Evolutionary conservation across 2,888 invertebrate genomes (phyloP).

Genomic region (Dendrolimus pini): DNA sequence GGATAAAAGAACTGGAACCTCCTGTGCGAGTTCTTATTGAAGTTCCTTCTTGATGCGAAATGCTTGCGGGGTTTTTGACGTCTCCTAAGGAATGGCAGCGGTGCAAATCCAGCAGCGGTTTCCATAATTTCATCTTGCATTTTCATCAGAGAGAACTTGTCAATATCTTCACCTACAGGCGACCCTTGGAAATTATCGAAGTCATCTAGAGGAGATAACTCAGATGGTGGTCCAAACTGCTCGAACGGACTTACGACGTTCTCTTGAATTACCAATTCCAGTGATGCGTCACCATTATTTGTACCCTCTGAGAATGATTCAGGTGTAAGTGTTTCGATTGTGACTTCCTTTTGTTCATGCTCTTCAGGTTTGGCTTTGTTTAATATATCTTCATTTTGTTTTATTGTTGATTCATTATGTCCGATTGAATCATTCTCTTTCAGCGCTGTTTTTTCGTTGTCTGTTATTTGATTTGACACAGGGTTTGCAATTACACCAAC

Average conservation of each 20-base stretch:
- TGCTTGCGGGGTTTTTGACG: slow-evolving; percentile 32
- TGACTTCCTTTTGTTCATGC: slow-evolving; percentile 9
- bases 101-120: slow-evolving; percentile 54
- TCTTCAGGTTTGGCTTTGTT: slow-evolving; percentile 22
- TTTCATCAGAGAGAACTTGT: slow-evolving; percentile 28
- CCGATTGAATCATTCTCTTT: slow-evolving; percentile 11
- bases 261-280: slow-evolving; percentile 34
- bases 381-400: slow-evolving; percentile 23
- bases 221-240: slow-evolving; percentile 4
- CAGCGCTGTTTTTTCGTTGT: slow-evolving; percentile 24
- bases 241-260: slow-evolving; percentile 13
- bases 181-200: slow-evolving; percentile 13
- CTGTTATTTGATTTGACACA: slow-evolving; percentile 31
- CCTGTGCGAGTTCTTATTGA: slow-evolving; percentile 39
- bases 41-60: slow-evolving; percentile 41
- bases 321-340: slow-evolving; percentile 1
- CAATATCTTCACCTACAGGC: slow-evolving; percentile 20
- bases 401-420: slow-evolving; percentile 29
- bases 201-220: slow-evolving; percentile 6
- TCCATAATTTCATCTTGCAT: slow-evolving; percentile 57
- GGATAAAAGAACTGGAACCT: slow-evolving; percentile 40
- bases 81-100: slow-evolving; percentile 39
- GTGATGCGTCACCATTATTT: slow-evolving; percentile 18
- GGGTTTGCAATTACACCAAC: slow-evolving; percentile 33
- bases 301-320: slow-evolving; percentile 8